A percentile compares a stretch with the other conserved stretches of the same genome.
phyloP scores from a whole-genome alignment of 2,888 invertebrate genomes.

The Watsonalla cultraria region DNA sequence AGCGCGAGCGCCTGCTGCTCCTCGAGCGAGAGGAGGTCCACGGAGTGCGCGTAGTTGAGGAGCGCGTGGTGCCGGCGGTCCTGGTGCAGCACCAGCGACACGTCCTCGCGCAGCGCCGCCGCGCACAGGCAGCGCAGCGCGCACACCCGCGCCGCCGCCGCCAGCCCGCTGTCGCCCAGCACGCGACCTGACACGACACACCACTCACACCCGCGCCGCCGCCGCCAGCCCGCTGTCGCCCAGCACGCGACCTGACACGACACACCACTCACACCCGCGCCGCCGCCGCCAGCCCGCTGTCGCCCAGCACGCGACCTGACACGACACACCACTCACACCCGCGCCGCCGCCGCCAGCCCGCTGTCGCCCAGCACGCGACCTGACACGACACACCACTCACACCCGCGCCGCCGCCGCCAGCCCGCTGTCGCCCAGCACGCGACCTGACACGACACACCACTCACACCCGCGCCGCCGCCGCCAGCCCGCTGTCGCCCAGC shows the following conservation, averaged over 20 bases:
- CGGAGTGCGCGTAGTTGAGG: conserved; percentile 90
- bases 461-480: too few species aligned
- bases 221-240: too few species aligned
- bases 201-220: too few species aligned
- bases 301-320: not conserved
- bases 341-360: too few species aligned
- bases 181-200: conserved; percentile 29
- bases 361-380: too few species aligned
- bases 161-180: conserved; percentile 72
- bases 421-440: too few species aligned
- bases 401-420: too few species aligned
- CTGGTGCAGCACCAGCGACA: conserved; percentile 92
- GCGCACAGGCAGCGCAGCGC: conserved; percentile 85
- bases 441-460: too few species aligned
- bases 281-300: not conserved
- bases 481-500: not conserved
- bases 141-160: conserved; percentile 80
- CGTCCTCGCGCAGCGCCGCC: conserved; percentile 92
- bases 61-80: conserved; percentile 92
- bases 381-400: too few species aligned
- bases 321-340: too few species aligned
- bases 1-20: conserved; percentile 90
- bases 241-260: not conserved
- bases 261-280: not conserved
- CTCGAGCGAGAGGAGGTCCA: conserved; percentile 84